These are phyloP conservation scores for Takifugu bimaculatus DNA, from an alignment of 2,113 vertebrate species.

Conservation along the genomic window DNA sequence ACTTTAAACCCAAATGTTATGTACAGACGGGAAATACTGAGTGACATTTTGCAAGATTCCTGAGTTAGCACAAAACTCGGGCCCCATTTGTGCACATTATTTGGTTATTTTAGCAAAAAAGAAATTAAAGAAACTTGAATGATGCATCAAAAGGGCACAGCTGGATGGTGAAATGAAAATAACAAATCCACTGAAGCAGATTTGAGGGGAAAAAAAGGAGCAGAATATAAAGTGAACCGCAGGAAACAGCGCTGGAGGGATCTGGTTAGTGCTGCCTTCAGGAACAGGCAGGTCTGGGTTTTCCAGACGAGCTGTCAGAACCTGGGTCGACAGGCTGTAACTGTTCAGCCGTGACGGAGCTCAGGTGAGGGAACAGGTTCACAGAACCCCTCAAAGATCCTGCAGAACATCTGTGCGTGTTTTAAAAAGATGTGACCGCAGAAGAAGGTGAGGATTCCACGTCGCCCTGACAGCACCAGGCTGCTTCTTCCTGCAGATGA, in stretches of 20 bases:
- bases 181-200: conserved; percentile 32
- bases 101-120: conserved; percentile 49
- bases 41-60: conserved; percentile 58
- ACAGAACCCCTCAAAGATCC: not conserved
- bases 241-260: conserved; percentile 13
- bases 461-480: not conserved
- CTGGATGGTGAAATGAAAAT: conserved; percentile 26
- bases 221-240: conserved; percentile 23
- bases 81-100: conserved; percentile 50
- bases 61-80: conserved; percentile 51
- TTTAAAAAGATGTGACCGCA: no score
- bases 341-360: conserved; percentile 5
- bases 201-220: conserved; percentile 16
- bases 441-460: not conserved
- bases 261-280: conserved; percentile 22
- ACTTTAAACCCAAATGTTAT: conserved; percentile 49
- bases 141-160: conserved; percentile 21
- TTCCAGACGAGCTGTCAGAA: conserved; percentile 37
- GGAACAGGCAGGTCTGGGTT: conserved; percentile 23
- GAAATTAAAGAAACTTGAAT: conserved; percentile 7
- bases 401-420: no score
- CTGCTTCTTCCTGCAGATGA: conserved; percentile 1
- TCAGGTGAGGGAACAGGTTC: conserved; percentile 7
- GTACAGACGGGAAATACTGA: conserved; percentile 61
- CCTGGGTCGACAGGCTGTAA: conserved; percentile 11